phyloP scores from a whole-genome alignment of 64 coral and sea anemone species.

The Anthopleura sola region DNA sequence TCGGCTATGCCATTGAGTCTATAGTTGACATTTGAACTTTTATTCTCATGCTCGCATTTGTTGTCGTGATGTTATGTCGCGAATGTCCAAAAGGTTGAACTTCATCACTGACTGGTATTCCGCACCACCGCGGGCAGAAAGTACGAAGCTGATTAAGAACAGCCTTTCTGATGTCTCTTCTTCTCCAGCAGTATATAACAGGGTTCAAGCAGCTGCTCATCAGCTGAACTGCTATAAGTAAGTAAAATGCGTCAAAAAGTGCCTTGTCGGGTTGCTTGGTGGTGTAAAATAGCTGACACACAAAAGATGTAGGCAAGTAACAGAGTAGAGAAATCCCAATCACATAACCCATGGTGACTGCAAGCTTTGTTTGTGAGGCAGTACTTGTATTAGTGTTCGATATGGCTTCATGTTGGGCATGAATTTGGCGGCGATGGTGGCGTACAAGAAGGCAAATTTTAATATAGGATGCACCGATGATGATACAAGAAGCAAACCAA shows the following conservation, averaged over 20 bases:
- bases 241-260: not conserved
- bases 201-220: constrained; percentile 1
- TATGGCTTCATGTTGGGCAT: not conserved
- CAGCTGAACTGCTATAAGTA: not conserved
- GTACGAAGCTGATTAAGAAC: not conserved
- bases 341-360: not conserved
- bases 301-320: not conserved
- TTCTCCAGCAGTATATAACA: constrained; percentile 12
- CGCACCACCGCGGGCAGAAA: not conserved
- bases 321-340: not conserved
- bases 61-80: no score
- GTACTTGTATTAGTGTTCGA: not conserved
- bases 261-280: not conserved
- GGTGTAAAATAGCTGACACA: not conserved
- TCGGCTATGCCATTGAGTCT: no score
- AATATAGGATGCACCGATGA: not conserved
- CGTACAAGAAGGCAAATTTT: constrained; percentile 7
- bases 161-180: not conserved
- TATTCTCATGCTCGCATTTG: no score
- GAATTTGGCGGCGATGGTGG: not conserved
- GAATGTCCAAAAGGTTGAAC: no score
- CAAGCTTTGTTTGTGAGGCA: constrained; percentile 9
- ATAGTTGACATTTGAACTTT: no score
- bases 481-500: not conserved
- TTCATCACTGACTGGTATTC: not conserved